phyloP scores from a whole-genome alignment of 2,888 invertebrate genomes.

The Lochmaea crataegi region DNA sequence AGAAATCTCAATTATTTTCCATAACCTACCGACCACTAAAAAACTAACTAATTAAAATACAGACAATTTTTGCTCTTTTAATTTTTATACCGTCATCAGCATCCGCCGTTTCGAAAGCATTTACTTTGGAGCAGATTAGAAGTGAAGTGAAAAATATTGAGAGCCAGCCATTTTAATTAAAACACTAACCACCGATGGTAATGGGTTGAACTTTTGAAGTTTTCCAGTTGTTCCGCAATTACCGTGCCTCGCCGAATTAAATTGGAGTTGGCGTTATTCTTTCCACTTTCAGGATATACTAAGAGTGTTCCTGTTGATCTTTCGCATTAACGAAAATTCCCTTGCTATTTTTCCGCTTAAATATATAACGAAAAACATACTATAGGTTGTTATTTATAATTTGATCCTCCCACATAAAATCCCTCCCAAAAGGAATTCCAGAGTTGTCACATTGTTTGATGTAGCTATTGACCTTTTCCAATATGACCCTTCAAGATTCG shows the following conservation, averaged over 20 bases:
- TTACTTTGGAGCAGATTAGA: constrained; percentile 59
- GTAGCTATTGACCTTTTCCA: too few relatives aligned
- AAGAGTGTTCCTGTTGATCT: constrained; percentile 34
- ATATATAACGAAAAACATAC: not conserved
- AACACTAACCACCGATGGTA: constrained; percentile 49
- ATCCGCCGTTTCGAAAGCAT: constrained; percentile 51
- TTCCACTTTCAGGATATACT: constrained; percentile 32
- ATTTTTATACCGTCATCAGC: constrained; percentile 51
- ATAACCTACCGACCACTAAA: not conserved
- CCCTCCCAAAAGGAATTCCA: too few relatives aligned
- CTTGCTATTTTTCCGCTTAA: constrained; percentile 17
- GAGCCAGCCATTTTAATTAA: constrained; percentile 63
- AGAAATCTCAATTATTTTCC: not conserved
- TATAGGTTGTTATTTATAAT: too few relatives aligned
- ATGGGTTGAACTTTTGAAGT: constrained; percentile 41
- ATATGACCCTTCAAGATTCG: too few relatives aligned
- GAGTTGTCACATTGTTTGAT: too few relatives aligned
- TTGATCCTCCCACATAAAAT: too few relatives aligned
- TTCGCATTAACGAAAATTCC: constrained; percentile 26
- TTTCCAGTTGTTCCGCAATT: constrained; percentile 41
- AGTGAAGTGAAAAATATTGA: constrained; percentile 65
- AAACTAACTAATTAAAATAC: not conserved
- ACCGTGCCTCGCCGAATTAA: constrained; percentile 33
- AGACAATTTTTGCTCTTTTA: constrained; percentile 43
- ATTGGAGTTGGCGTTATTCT: constrained; percentile 38